Evolutionary conservation across 2,797 vertebrate species (phyloP).

Genomic region (Lepilemur ruficaudatus): DNA sequence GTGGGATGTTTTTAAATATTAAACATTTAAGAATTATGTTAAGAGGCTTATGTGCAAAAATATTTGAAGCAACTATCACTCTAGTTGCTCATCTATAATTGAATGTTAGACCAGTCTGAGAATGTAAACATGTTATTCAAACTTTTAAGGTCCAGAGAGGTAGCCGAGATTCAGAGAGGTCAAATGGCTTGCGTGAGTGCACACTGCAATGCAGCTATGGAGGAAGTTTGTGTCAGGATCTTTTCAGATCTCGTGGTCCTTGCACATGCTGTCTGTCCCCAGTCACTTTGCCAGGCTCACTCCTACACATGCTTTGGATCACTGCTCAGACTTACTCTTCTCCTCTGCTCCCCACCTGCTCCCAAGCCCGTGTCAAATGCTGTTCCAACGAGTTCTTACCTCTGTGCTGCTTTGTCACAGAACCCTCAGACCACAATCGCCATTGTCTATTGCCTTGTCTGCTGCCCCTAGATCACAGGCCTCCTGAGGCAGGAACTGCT

Average conservation of each 20-base stretch:
- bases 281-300: not conserved
- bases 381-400: not conserved
- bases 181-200: not conserved
- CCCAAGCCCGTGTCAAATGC: not conserved
- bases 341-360: fast-evolving
- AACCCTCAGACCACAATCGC: not conserved
- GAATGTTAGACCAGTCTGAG: not conserved
- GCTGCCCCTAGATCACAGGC: not conserved
- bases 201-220: not conserved
- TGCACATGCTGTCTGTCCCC: not conserved
- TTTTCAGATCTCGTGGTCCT: not conserved
- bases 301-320: not conserved
- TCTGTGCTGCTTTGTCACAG: not conserved
- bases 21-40: not conserved
- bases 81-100: not conserved
- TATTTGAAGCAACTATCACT: not conserved
- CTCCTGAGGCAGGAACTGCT: not conserved
- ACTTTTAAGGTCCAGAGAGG: not conserved
- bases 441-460: not conserved
- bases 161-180: not conserved
- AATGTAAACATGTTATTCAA: not conserved
- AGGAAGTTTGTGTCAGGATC: not conserved
- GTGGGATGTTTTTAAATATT: not conserved
- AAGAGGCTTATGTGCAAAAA: not conserved
- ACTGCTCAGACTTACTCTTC: not conserved